These are phyloP conservation scores for Porites cylindrica DNA, from an alignment of 92 coral and sea anemone genomes.

Conservation along the genomic window DNA sequence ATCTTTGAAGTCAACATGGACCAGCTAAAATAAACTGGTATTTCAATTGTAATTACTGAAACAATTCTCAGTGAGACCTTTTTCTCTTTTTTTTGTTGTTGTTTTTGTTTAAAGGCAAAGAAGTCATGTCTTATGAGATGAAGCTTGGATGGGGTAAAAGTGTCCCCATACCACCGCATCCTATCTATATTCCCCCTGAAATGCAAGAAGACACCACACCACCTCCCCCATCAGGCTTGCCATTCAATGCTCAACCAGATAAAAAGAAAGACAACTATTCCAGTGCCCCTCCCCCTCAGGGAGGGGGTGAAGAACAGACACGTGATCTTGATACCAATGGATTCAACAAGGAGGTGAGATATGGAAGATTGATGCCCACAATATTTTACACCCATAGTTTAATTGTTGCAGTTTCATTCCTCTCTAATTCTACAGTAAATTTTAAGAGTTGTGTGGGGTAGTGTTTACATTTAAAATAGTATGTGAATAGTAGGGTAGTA, in stretches of 20 bases:
- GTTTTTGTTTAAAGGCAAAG: constrained; percentile 77
- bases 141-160: constrained; percentile 99
- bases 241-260: constrained; percentile 94
- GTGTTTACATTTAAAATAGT: too few species aligned
- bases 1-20: too few species aligned
- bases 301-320: constrained; percentile 45
- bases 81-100: not conserved
- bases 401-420: too few species aligned
- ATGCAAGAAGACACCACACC: constrained; percentile 97
- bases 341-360: constrained; percentile 90
- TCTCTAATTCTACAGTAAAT: too few species aligned
- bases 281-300: constrained; percentile 59
- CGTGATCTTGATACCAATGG: constrained; percentile 85
- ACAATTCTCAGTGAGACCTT: too few species aligned
- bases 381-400: too few species aligned
- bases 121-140: constrained; percentile 97
- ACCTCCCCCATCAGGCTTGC: constrained; percentile 98
- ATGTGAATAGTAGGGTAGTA: too few species aligned
- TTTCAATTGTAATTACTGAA: too few species aligned
- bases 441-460: too few species aligned
- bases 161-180: constrained; percentile 99
- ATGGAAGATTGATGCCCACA: not conserved
- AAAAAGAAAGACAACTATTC: constrained; percentile 66
- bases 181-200: constrained; percentile 99
- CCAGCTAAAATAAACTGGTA: too few species aligned